Base-by-base conservation (phyloP, 2,113 vertebrate genomes). In the Paedocypris sp. region DNA sequence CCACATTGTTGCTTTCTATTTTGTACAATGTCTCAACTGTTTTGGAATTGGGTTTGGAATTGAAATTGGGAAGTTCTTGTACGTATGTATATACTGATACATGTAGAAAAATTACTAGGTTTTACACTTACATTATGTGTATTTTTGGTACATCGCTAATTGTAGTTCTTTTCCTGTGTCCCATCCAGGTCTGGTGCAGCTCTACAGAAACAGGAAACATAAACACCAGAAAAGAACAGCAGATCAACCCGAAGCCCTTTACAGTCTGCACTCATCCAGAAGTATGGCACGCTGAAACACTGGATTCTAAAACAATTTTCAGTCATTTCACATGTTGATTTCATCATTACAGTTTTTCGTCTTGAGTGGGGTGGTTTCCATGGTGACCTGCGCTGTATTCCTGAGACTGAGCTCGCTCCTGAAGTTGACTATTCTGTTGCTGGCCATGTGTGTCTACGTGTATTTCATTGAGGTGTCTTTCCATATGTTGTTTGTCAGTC, bases 301-400 rank as follows among this genome's bases (percentile, higher is more conserved):
- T 60, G 3, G 8, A 9, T 4, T 28, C 3, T 51, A 5, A 1
- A 4, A 8, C 16, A 25, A 9, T 3, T 26, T 48, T 29, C 28
- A 13, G 8, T 13, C 49, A 7, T 42, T 23, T 36, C 8, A 29
- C 49, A 45, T 4, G 25, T 3, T 7, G 8, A 20, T 48, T 12
- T 12, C 11, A 6, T 18, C 22, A 35, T 58, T 68, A 6, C 60
- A 97, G 92, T 87, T 94, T 76, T 98, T 96, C 6, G 86, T 94
- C 68, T 81, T 95, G 77, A 94, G 91, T 1, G 89, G 88, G 1
- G 90, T 96, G 32, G 77, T 98, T 65, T 91, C 93, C 64, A 97
- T 98, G 94, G 94, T 98, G 74, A 97, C 95, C 4, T 98, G 94
- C 67, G 94, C 93, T 0, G 93, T 97, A 1, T 98, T 98, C 63